These are phyloP conservation scores for Psylliodes chrysocephalus DNA, from an alignment of 2,888 invertebrate genomes.

Conservation along the genomic window DNA sequence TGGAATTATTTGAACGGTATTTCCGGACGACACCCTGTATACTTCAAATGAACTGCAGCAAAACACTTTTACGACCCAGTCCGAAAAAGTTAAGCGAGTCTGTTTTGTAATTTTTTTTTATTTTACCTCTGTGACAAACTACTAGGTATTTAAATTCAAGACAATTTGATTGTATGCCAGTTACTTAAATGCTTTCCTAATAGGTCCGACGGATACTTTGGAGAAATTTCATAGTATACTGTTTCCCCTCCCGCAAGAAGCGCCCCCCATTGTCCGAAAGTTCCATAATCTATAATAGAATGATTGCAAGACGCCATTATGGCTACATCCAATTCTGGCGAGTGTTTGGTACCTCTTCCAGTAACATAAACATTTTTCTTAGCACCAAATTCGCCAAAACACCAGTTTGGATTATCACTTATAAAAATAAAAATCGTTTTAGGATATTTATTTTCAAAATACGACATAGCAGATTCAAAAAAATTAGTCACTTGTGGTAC, in stretches of 20 bases:
- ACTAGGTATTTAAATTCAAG: too few relatives aligned
- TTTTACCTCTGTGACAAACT: too few relatives aligned
- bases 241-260: slow-evolving; percentile 66
- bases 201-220: slow-evolving; percentile 59
- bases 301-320: slow-evolving; percentile 67
- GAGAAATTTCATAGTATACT: slow-evolving; percentile 63
- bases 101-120: too few relatives aligned
- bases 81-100: too few relatives aligned
- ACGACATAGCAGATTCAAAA: slow-evolving; percentile 63
- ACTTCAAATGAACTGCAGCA: too few relatives aligned
- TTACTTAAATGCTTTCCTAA: slow-evolving; percentile 49
- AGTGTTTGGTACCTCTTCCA: slow-evolving; percentile 55
- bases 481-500: slow-evolving; percentile 61
- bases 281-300: slow-evolving; percentile 67
- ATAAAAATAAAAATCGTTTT: slow-evolving; percentile 63
- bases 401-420: slow-evolving; percentile 67
- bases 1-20: too few relatives aligned
- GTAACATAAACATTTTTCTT: slow-evolving; percentile 62
- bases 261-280: slow-evolving; percentile 67
- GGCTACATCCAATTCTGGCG: slow-evolving; percentile 64
- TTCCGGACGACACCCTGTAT: too few relatives aligned
- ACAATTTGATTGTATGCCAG: too few relatives aligned
- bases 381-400: slow-evolving; percentile 58
- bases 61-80: too few relatives aligned
- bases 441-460: slow-evolving; percentile 62